Evolutionary conservation across 2,888 invertebrate genomes (phyloP).

Genomic region (Leucoptera coffeella): DNA sequence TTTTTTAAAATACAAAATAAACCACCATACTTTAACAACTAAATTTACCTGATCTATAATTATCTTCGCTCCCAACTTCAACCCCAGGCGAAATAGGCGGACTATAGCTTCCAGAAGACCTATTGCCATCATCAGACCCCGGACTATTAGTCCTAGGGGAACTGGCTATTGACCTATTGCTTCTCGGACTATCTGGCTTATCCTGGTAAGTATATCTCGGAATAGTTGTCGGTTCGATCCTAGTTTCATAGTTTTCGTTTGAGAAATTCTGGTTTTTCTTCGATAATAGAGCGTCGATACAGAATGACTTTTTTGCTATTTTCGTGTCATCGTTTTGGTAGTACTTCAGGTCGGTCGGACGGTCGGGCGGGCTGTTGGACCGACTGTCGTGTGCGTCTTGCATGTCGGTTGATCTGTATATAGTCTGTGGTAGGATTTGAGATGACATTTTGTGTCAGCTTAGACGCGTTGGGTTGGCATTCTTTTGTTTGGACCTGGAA

Average conservation of each 20-base stretch:
- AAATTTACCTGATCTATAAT: conserved; percentile 31
- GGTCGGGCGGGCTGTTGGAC: conserved; percentile 19
- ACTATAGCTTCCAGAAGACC: conserved; percentile 65
- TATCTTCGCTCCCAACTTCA: conserved; percentile 57
- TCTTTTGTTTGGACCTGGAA: no score
- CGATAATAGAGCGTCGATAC: conserved; percentile 83
- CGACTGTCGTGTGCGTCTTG: conserved; percentile 23
- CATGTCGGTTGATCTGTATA: no score
- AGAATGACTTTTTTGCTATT: conserved; percentile 68
- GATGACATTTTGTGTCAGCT: no score
- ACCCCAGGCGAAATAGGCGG: conserved; percentile 84
- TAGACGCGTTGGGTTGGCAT: no score
- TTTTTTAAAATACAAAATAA: not conserved
- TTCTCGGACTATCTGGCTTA: conserved; percentile 6
- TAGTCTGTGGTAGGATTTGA: no score
- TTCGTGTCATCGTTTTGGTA: conserved; percentile 30
- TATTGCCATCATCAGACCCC: conserved; percentile 49
- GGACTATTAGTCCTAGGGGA: conserved; percentile 15
- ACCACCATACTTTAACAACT: not conserved
- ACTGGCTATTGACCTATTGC: not conserved
- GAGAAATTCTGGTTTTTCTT: conserved; percentile 24
- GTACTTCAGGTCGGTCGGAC: conserved; percentile 27
- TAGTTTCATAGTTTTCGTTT: conserved; percentile 34
- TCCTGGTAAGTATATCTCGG: conserved; percentile 17
- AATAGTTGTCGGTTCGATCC: conserved; percentile 40